Percentiles rank a stretch among this genome's conserved stretches.
Evolutionary conservation across 2,888 invertebrate species (phyloP).

Genomic region (Cosmia pyralina): DNA sequence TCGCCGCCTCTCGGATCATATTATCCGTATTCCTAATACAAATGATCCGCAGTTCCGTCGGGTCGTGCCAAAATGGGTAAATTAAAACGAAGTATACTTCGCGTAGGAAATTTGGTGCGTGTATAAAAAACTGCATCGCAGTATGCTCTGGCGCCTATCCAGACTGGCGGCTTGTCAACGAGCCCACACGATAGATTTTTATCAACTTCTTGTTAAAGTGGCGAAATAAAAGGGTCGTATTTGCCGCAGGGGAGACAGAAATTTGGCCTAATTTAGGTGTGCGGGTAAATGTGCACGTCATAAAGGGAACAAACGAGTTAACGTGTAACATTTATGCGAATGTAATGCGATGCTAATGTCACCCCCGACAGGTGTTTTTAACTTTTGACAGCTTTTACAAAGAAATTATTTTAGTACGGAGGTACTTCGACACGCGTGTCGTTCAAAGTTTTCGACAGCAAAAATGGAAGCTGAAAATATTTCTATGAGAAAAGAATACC

Average conservation of each 20-base stretch:
- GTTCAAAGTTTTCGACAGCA: slow-evolving; percentile 29
- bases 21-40: slow-evolving; percentile 83
- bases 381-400: slow-evolving; percentile 51
- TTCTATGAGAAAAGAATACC: not conserved
- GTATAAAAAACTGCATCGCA: slow-evolving; percentile 78
- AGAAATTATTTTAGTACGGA: slow-evolving; percentile 42
- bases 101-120: slow-evolving; percentile 75
- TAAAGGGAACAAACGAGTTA: slow-evolving; percentile 57
- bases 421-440: slow-evolving; percentile 26
- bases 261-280: slow-evolving; percentile 54
- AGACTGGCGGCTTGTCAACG: slow-evolving; percentile 75
- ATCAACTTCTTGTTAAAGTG: slow-evolving; percentile 64
- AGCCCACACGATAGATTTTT: slow-evolving; percentile 67
- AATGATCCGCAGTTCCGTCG: slow-evolving; percentile 84
- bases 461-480: slow-evolving; percentile 28
- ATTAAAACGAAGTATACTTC: slow-evolving; percentile 85
- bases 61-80: slow-evolving; percentile 87
- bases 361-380: slow-evolving; percentile 59
- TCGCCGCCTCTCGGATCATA: slow-evolving; percentile 79
- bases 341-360: slow-evolving; percentile 61
- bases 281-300: slow-evolving; percentile 51
- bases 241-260: slow-evolving; percentile 45
- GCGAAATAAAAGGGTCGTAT: slow-evolving; percentile 58
- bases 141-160: slow-evolving; percentile 76
- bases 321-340: slow-evolving; percentile 52